A percentile compares a stretch with the other conserved stretches of the same genome.
Evolutionary conservation across 2,797 vertebrate species (phyloP).

Genomic region (Selene dorsalis): DNA sequence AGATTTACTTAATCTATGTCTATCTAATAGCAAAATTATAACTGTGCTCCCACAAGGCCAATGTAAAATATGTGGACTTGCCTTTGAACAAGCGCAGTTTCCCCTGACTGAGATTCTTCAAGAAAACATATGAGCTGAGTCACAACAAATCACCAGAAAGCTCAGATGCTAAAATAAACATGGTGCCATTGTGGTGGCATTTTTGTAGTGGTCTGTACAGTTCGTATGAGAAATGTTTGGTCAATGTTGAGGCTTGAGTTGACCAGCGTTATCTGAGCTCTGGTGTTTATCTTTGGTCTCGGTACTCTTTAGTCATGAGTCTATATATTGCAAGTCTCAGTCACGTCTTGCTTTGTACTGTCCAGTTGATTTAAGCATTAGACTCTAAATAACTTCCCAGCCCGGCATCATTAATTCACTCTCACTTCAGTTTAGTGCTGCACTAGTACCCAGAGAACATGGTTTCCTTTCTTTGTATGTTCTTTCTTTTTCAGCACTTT

Average conservation of each 20-base stretch:
- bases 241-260: slow-evolving; percentile 25
- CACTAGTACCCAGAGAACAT: slow-evolving; percentile 16
- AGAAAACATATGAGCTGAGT: not conserved
- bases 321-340: slow-evolving; percentile 26
- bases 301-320: slow-evolving; percentile 37
- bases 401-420: slow-evolving; percentile 27
- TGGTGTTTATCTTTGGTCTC: slow-evolving; percentile 50
- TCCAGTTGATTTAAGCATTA: slow-evolving; percentile 47
- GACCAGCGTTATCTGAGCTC: slow-evolving; percentile 28
- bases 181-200: not conserved
- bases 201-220: not conserved
- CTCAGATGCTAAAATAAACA: not conserved
- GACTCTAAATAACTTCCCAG: slow-evolving; percentile 38
- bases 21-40: not conserved
- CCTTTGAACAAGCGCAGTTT: not conserved
- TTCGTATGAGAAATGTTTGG: slow-evolving; percentile 24
- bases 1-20: not conserved
- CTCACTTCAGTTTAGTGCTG: slow-evolving; percentile 34
- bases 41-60: not conserved
- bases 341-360: slow-evolving; percentile 43
- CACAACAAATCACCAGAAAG: not conserved
- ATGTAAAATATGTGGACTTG: not conserved
- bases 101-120: not conserved
- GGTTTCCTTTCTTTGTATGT: slow-evolving; percentile 29
- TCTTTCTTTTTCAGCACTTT: slow-evolving; percentile 22